Conservation (phyloP, 2,888 invertebrate species). For the Xestia c-nigrum region DNA sequence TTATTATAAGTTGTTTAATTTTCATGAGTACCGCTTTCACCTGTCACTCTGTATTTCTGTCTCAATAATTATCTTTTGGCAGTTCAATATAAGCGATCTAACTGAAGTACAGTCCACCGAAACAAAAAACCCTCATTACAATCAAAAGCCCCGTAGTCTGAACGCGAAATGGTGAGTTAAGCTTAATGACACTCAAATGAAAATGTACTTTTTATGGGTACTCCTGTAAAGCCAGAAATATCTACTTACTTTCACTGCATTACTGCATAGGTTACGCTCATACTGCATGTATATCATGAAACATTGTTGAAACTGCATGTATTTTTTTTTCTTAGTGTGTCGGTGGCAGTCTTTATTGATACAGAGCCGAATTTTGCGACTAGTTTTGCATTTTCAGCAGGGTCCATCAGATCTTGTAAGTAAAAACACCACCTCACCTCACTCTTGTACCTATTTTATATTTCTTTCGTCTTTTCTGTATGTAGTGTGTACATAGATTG, state of each 20-base stretch:
- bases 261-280: neutral
- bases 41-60: no score
- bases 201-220: constrained; percentile 16
- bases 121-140: neutral
- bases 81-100: neutral
- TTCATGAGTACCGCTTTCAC: no score
- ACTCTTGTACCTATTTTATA: no score
- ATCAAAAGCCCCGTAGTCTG: neutral
- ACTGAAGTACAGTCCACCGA: neutral
- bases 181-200: constrained; percentile 25
- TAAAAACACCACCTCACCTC: no score
- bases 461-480: no score
- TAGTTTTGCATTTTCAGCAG: neutral
- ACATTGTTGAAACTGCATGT: neutral
- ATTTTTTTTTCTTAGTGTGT: neutral
- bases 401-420: neutral
- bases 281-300: neutral
- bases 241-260: neutral
- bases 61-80: no score
- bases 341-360: neutral
- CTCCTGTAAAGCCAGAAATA: neutral
- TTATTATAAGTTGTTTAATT: no score
- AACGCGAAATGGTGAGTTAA: neutral
- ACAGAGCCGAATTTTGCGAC: neutral
- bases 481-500: no score